A percentile compares a stretch with the other conserved stretches of the same genome.
Conservation (phyloP, 1,140 invertebrate species). For the Drosophila navojoa region DNA sequence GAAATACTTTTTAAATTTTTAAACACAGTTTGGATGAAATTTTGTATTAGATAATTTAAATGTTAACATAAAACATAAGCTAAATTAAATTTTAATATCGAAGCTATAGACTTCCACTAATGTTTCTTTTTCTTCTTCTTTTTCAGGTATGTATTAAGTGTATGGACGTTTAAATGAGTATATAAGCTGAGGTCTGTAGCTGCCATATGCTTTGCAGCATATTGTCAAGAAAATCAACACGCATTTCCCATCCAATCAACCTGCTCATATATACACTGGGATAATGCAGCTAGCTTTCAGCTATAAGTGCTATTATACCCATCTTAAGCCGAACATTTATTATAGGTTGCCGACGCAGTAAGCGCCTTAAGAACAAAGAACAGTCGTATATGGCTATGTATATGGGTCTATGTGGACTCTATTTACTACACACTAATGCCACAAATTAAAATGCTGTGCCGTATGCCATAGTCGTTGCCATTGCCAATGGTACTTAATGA, state of each 20-base stretch:
- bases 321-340: conserved; percentile 45
- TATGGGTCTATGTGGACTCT: conserved; percentile 25
- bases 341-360: conserved; percentile 15
- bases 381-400: conserved; percentile 1
- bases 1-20: conserved; percentile 1
- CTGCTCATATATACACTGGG: conserved; percentile 1
- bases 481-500: conserved; percentile 66
- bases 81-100: too few species aligned
- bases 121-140: conserved; percentile 3
- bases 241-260: conserved; percentile 28
- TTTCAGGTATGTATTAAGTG: conserved; percentile 60
- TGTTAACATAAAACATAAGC: background rate
- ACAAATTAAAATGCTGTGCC: conserved; percentile 74
- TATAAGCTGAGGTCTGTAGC: background rate
- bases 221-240: conserved; percentile 28
- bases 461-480: conserved; percentile 55
- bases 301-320: conserved; percentile 39
- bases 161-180: conserved; percentile 17
- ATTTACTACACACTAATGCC: conserved; percentile 70
- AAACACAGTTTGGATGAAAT: background rate
- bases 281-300: conserved; percentile 21
- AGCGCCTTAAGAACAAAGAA: conserved; percentile 44
- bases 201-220: conserved; percentile 2
- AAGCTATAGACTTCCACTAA: background rate
- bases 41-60: background rate